A percentile compares a stretch with the other conserved stretches of the same genome.
These are phyloP conservation scores for Sylvia borin DNA, from an alignment of 2,797 vertebrate species.

Conservation along the genomic window DNA sequence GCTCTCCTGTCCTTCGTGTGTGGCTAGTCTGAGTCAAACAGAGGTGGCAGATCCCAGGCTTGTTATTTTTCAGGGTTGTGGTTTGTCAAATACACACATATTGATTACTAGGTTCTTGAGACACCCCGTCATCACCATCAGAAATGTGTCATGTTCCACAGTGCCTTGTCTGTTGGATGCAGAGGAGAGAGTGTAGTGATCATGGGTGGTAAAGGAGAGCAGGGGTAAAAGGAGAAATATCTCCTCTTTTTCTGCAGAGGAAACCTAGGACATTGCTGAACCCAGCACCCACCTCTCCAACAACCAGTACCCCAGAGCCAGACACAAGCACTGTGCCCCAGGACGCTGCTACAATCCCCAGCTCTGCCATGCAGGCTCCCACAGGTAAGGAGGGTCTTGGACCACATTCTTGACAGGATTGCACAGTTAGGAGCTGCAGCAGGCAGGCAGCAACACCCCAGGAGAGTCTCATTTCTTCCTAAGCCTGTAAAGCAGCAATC, in stretches of 20 bases:
- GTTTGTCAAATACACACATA: background rate
- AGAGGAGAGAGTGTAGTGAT: constrained; percentile 31
- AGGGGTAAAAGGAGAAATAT: constrained; percentile 72
- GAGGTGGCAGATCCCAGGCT: constrained; percentile 34
- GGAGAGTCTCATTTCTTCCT: background rate
- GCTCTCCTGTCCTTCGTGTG: background rate
- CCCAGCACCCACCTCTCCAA: constrained; percentile 93
- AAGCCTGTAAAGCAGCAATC: background rate
- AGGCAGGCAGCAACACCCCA: background rate
- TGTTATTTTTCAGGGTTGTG: background rate
- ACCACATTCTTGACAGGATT: background rate
- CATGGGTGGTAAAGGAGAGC: constrained; percentile 24
- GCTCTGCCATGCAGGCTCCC: constrained; percentile 94
- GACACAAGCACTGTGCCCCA: constrained; percentile 97
- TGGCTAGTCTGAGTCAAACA: background rate
- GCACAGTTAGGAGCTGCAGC: background rate
- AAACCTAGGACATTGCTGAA: constrained; percentile 91
- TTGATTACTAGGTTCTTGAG: background rate
- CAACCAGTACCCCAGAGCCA: constrained; percentile 96
- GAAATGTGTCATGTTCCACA: constrained; percentile 39
- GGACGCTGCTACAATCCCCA: constrained; percentile 97
- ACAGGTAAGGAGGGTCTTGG: constrained; percentile 84
- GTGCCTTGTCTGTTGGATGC: constrained; percentile 55
- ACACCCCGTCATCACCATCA: constrained; percentile 48
- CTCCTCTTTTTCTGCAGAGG: constrained; percentile 83